Evolutionary conservation across 2,888 invertebrate genomes (phyloP).

Genomic region (Nasonovia ribisnigri): DNA sequence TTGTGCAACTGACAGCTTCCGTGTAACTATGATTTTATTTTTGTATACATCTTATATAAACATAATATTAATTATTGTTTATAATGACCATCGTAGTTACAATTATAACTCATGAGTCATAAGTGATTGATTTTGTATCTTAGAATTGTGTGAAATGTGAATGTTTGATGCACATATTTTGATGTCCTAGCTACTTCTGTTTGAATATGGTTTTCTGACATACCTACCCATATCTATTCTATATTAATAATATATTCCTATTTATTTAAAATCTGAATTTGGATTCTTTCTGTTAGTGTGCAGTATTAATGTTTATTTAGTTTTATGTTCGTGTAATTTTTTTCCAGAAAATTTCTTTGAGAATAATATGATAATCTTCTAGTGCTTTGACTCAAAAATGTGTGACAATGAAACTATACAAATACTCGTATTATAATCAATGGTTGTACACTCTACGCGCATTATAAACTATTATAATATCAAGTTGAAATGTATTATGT

Average conservation of each 20-base stretch:
- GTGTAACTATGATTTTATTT: too few species aligned
- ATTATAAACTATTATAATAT: background rate
- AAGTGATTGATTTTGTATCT: too few species aligned
- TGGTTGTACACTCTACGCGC: background rate
- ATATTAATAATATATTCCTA: background rate
- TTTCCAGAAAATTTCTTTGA: too few species aligned
- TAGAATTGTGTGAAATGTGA: too few species aligned
- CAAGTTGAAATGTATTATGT: background rate
- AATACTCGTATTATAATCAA: background rate
- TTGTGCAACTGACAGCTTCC: too few species aligned
- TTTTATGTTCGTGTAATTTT: background rate
- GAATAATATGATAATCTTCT: background rate
- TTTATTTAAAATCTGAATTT: background rate
- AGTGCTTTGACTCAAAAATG: background rate
- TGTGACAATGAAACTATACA: background rate
- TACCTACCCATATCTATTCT: too few species aligned
- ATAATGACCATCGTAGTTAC: too few species aligned
- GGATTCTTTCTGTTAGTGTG: background rate
- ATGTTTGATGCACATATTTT: too few species aligned
- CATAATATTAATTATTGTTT: too few species aligned
- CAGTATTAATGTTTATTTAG: background rate
- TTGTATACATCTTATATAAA: too few species aligned
- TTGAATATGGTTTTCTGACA: background rate
- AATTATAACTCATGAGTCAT: too few species aligned
- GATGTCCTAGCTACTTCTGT: background rate